phyloP scores from a whole-genome alignment of 2,888 invertebrate species.

The Pandemis cinnamomeana region DNA sequence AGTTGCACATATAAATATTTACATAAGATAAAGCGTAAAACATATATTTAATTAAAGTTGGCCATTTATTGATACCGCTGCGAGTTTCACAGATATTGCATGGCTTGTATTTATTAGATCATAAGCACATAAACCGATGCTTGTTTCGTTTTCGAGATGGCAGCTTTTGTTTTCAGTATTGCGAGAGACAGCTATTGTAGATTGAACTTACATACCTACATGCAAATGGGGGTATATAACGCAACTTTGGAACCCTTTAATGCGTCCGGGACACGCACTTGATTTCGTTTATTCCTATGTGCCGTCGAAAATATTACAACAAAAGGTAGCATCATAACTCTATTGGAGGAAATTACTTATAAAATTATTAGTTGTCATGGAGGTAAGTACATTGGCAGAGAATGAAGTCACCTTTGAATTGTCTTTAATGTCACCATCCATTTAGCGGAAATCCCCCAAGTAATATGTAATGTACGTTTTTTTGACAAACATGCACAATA shows the following conservation, averaged over 20 bases:
- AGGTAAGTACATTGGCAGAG: not conserved
- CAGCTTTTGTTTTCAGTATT: not conserved
- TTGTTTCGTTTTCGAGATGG: not conserved
- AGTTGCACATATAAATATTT: not conserved
- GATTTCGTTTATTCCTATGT: not conserved
- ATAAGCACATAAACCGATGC: not conserved
- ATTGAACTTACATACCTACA: constrained; percentile 3
- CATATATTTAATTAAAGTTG: not conserved
- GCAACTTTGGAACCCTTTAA: constrained; percentile 8
- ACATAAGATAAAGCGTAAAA: not conserved
- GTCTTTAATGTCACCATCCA: not conserved
- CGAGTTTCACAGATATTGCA: not conserved
- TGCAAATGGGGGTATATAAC: not conserved
- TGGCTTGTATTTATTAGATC: not conserved
- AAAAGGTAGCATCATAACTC: not conserved
- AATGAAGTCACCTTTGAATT: not conserved
- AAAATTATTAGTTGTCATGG: not conserved
- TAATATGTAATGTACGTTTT: not conserved
- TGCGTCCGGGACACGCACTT: constrained; percentile 1
- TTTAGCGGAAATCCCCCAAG: not conserved
- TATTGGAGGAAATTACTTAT: not conserved
- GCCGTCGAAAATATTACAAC: not conserved
- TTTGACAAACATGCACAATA: not conserved
- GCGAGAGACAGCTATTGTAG: not conserved
- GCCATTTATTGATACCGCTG: not conserved